phyloP scores from a whole-genome alignment of 2,113 vertebrate species.

The Larimichthys crocea region DNA sequence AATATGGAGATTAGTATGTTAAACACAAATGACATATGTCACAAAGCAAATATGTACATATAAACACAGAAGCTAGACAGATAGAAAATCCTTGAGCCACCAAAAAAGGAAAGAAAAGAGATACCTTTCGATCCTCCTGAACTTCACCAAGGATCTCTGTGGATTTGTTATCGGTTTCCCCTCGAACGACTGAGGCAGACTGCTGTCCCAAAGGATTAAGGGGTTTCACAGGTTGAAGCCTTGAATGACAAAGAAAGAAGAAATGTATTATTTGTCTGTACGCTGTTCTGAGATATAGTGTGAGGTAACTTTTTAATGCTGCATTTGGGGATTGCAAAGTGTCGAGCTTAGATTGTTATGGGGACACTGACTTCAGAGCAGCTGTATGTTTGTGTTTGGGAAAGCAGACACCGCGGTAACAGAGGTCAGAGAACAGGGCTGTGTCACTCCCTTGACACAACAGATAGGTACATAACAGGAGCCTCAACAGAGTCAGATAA shows the following conservation, averaged over 20 bases:
- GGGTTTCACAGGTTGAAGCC: slow-evolving; percentile 94
- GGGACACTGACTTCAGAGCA: no score
- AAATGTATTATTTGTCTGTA: no score
- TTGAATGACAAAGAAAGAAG: slow-evolving; percentile 66
- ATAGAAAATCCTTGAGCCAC: neutral
- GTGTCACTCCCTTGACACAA: no score
- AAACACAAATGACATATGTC: neutral
- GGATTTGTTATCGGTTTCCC: slow-evolving; percentile 64
- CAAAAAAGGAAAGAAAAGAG: neutral
- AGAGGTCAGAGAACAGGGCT: no score
- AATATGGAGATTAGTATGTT: neutral
- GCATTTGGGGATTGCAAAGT: no score
- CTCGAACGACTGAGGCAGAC: slow-evolving; percentile 62
- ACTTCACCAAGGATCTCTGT: slow-evolving; percentile 8
- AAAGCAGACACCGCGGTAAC: no score
- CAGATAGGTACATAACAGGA: no score
- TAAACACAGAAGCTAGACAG: neutral
- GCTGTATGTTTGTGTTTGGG: no score
- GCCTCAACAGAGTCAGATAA: no score
- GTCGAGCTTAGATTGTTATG: no score
- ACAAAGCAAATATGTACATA: neutral
- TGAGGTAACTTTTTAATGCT: no score
- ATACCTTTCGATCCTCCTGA: slow-evolving; percentile 73
- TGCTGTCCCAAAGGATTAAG: slow-evolving; percentile 85
- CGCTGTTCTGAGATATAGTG: no score